These are phyloP conservation scores for Babyrousa celebensis DNA, from an alignment of 2,797 vertebrate species.

Conservation along the genomic window DNA sequence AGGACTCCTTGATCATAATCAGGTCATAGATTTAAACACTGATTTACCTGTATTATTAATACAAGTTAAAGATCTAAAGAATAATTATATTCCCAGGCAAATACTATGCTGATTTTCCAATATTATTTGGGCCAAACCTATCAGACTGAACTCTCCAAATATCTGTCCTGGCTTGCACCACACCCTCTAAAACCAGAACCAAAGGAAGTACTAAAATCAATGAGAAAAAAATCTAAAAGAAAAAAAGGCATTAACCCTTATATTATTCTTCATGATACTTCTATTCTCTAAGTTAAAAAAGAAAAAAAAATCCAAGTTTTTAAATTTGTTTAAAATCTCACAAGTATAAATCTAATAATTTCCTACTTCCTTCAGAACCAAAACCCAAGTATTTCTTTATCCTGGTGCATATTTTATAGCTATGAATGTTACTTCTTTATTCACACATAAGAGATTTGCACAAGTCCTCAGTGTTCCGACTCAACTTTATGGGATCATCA, in stretches of 20 bases:
- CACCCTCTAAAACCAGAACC: background rate
- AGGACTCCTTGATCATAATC: conserved; percentile 72
- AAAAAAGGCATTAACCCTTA: background rate
- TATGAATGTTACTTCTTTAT: conserved; percentile 31
- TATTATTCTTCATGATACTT: background rate
- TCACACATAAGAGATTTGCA: background rate
- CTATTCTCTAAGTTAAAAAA: background rate
- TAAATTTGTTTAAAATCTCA: background rate
- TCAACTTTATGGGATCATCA: background rate
- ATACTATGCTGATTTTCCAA: background rate
- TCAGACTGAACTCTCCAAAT: background rate
- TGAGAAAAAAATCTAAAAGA: conserved; percentile 28
- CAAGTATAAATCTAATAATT: background rate
- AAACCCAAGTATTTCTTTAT: conserved; percentile 59
- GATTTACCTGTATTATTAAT: background rate
- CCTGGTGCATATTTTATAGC: background rate
- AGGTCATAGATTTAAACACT: conserved; percentile 66
- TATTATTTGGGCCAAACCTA: background rate
- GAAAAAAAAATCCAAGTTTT: background rate
- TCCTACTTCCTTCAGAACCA: background rate
- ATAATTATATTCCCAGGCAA: background rate
- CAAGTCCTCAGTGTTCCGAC: background rate
- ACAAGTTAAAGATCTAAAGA: conserved; percentile 21
- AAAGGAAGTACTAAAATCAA: conserved; percentile 44
- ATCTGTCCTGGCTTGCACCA: background rate